Evolutionary conservation across 2,888 invertebrate genomes (phyloP).

Genomic region (Drosophila gaucha): DNA sequence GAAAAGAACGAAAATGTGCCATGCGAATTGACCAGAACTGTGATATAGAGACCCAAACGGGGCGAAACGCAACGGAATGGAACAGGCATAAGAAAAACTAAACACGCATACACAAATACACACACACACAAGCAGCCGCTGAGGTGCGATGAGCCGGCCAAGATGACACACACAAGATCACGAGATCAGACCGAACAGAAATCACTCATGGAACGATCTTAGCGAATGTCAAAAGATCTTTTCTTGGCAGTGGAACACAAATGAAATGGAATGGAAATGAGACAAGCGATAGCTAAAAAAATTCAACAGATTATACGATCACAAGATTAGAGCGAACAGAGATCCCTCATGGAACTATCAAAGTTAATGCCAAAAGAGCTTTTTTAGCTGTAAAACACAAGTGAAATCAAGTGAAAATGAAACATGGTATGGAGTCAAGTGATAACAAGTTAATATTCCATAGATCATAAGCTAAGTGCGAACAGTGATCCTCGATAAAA

Average conservation of each 20-base stretch:
- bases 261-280: neutral
- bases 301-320: neutral
- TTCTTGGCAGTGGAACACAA: neutral
- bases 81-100: constrained; percentile 29
- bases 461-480: too few species aligned
- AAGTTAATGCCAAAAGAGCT: neutral
- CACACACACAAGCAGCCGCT: constrained; percentile 11
- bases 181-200: constrained; percentile 13
- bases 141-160: constrained; percentile 54
- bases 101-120: constrained; percentile 22
- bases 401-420: too few species aligned
- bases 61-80: constrained; percentile 9
- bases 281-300: neutral
- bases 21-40: constrained; percentile 58
- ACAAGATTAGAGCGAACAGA: neutral
- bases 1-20: constrained; percentile 21
- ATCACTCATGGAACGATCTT: constrained; percentile 15
- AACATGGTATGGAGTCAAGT: neutral
- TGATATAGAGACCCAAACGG: constrained; percentile 6
- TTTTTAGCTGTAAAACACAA: too few species aligned
- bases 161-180: constrained; percentile 54
- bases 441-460: neutral
- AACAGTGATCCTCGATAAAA: too few species aligned
- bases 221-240: neutral
- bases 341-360: neutral